Percentiles rank a stretch among this genome's conserved stretches.
Conservation (phyloP, 2,888 invertebrate species). For the Horisme vitalbata region DNA sequence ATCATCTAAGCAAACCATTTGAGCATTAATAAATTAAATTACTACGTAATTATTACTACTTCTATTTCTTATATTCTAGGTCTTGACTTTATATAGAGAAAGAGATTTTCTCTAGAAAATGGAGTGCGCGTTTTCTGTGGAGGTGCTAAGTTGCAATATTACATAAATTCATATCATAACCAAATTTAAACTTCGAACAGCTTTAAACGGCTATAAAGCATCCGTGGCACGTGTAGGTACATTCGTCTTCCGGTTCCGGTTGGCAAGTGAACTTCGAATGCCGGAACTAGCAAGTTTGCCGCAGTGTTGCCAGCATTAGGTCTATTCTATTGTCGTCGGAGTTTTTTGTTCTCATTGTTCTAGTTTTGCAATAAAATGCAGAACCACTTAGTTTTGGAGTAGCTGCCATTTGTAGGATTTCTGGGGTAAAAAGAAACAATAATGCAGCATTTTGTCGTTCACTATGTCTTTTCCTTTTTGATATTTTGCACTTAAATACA, state of each 20-base stretch:
- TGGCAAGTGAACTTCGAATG: constrained; percentile 39
- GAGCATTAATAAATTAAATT: too few relatives aligned
- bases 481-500: too few relatives aligned
- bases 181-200: constrained; percentile 29
- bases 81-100: too few relatives aligned
- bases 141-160: too few relatives aligned
- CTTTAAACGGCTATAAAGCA: constrained; percentile 38
- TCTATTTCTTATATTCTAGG: too few relatives aligned
- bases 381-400: neutral
- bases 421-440: neutral
- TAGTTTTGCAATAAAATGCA: constrained; percentile 17
- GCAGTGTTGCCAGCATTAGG: constrained; percentile 46
- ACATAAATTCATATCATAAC: constrained; percentile 25
- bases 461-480: too few relatives aligned
- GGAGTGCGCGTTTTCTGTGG: too few relatives aligned
- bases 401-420: neutral
- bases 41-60: too few relatives aligned
- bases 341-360: constrained; percentile 29
- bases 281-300: constrained; percentile 54
- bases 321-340: constrained; percentile 35
- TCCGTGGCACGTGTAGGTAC: constrained; percentile 35
- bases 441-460: neutral
- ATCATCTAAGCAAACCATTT: too few relatives aligned
- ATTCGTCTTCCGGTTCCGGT: constrained; percentile 47
- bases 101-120: too few relatives aligned